Base-by-base conservation (phyloP, 2,797 vertebrate species). In the Neosalanx taihuensis region DNA sequence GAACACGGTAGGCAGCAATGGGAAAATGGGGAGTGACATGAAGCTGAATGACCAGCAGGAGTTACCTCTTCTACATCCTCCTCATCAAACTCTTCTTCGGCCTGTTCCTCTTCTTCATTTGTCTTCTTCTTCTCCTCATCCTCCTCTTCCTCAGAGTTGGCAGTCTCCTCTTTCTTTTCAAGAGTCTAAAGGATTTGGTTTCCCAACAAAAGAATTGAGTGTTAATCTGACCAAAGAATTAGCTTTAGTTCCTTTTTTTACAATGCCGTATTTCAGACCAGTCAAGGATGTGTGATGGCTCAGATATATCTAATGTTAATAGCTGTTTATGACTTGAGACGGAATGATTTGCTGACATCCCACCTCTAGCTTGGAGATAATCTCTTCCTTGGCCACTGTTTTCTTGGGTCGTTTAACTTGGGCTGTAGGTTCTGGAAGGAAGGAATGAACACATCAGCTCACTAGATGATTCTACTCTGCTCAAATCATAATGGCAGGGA, bases 301-400 rank as follows among this genome's bases (percentile, higher is more conserved):
- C 1, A 29, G 7, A 29, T 23, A 60, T 29, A 29, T 41, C 10
- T 41, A 12, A 41, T 41, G 37, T 12, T 7, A 41, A 41, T 41
- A 41, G 1, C 37, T 0, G 18, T n/a, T 18, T 37, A 17, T 63
- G 61, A n/a, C 18, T 15, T 35, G 9, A 59, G 23, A 53, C 65
- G 23, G 26, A 3, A 6, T 1, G n/a, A 7, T 18, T 7, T 23
- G 9, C 29, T 20, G 9, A 20, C 6, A 53, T 57, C 77, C 56
- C 77, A 94, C 93, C 92, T 94, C 93, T 59, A 94, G 79, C 71
- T 92, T 94, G 72, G 93, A 89, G 17, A 94, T 90, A 12, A 93
- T 71, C 61, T 94, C 93, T 53, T 93, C 92, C 72, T 93, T 93
- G 46, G 85, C 86, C 0, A 84, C 72, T 0, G 71, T 30, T 23